Evolutionary conservation across 1,140 invertebrate genomes (phyloP), one percentile per base, ranked within the genome.

Genomic region (Heliconius himera): DNA sequence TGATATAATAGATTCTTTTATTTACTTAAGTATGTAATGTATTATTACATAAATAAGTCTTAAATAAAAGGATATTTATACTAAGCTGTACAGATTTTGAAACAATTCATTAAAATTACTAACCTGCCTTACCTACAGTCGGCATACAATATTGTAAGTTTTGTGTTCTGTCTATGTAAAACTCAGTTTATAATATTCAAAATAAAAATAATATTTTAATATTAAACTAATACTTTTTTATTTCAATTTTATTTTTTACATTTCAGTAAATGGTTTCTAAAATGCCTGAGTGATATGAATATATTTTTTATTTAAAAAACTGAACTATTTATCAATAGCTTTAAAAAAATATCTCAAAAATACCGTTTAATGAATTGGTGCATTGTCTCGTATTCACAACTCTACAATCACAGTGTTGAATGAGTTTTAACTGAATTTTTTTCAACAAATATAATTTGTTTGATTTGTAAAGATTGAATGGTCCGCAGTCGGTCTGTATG

Each of bases 401-500:
- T 76, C 76, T 82, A 79, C 77, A 82, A 84, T 79, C 70, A 81
- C n/a, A 22, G 80, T 77, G 49, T 54, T 84, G 82, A 87, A 85
- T 83, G 79, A 76, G 74, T 79, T 83, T 82, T 80, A 83, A 82
- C 83, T 86, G 83, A 82, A 81, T 80, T 88, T 90, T 90, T 92
- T 89, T 88, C 84, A 84, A 89, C 88, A 91, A 91, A 90, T 91
- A 91, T 90, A 94, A 92, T 93, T 91, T 92, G 92, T 93, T 92
- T 93, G 91, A 92, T 92, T 94, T 94, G 90, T 93, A 90, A 90
- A 90, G 91, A 91, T 86, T 90, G 87, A 92, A 91, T 93, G 84
- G 88, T 80, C 81, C 79, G 82, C 84, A 86, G 88, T 90, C 82
- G 86, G 85, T 83, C 84, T 88, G 86, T 88, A 87, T 87, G 86